Evolutionary conservation across 2,888 invertebrate species (phyloP), one percentile per base, ranked within the genome.

Genomic region (Leptopilina myrica): DNA sequence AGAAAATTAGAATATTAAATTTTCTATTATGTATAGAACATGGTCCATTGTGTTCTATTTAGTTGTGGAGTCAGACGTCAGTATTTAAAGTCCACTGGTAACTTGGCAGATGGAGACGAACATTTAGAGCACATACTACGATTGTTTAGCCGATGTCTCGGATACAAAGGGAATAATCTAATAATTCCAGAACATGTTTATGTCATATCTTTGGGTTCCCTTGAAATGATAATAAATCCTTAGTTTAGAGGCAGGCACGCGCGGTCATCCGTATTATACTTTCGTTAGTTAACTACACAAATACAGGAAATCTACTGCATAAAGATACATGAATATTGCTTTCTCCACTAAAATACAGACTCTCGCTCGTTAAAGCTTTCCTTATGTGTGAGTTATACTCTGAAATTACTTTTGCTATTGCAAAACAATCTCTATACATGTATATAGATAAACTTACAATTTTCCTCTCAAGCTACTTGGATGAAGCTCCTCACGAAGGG

Each of bases 121-220:
- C 15, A n/a, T 15, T 15, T n/a, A 59, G n/a, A 59, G 33, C 2
- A 3, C 15, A 7, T 59, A 59, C 15, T 33, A 7, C n/a, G 7
- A 5, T 9, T 8, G 62, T 20, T 62, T 62, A 62, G 62, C 20
- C 20, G n/a, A 20, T 62, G 62, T 49, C 12, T 49, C 12, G 15
- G 8, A n/a, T 73, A 56, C 33, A 33, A 73, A 73, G 73, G 40
- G 33, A 56, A 73, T 73, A 73, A 73, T 73, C 53, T 15, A 53
- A 73, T 73, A 73, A 73, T 26, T n/a, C 73, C 73, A 73, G 20
- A 1, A 20, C n/a, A 56, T 73, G 73, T 73, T 73, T 73, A 33
- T 56, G 46, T 12, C 26, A 14, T 69, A 53, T 67, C 49, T 56
- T 53, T 53, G 53, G 8, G 26, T 49, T 69, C 49, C 3, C 49